Base-by-base conservation (phyloP, 1,140 invertebrate species). In the Musca domestica region DNA sequence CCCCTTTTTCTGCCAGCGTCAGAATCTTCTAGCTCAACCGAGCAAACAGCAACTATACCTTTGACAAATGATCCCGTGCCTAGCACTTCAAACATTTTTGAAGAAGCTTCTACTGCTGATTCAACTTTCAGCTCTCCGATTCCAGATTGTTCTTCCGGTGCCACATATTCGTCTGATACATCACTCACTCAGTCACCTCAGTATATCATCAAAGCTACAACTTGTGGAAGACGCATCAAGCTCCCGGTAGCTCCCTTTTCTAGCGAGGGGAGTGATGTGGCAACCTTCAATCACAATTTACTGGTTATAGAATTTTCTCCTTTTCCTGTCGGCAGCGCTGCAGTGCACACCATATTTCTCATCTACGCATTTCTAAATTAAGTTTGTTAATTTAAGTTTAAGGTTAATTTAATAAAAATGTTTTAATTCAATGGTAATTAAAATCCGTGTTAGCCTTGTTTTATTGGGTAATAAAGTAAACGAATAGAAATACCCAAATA, bases 171-270 rank as follows among this genome's bases (percentile, higher is more conserved):
- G 47, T 49, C 15, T 49, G 47, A 49, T 49, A 49, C 47, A 49
- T 49, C 47, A 49, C 14, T 4, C 6, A 49, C 47, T 17, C 12
- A 49, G 47, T 49, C 17, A 6, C 15, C 5, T 49, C 12, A 49
- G 17, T 17, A 12, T 49, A n/a, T n/a, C 17, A n/a, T 17, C 47
- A 49, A 49, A 49, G 17, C 47, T 9, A 49, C 47, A 49, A 15
- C 47, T n/a, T n/a, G 47, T 49, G 47, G 47, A 49, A 49, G 47
- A 49, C 47, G 47, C 47, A 49, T 49, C 14, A 49, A 49, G 47
- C 47, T 49, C 15, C 47, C 47, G 15, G 47, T 49, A 49, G 14
- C 14, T 12, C 15, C 47, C 17, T 49, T 49, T 49, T 49, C 47
- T 15, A 49, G 47, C 5, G 47, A 49, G 5, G 47, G 15, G 47